Evolutionary conservation across 2,797 vertebrate genomes (phyloP), one percentile per base, ranked within the genome.

Genomic region (Miichthys miiuy): DNA sequence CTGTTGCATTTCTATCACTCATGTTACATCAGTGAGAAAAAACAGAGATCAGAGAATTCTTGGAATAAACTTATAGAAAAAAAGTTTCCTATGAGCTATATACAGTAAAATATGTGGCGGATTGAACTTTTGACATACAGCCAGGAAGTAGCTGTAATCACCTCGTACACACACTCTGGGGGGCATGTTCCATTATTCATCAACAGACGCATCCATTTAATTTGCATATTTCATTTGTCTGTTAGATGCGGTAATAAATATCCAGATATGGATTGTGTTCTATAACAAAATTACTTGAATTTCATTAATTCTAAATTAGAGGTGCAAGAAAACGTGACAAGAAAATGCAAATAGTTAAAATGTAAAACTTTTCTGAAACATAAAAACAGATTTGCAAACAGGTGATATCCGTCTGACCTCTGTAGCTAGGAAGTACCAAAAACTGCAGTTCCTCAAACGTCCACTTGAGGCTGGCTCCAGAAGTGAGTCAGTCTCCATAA

Each of bases 141-240:
- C 44, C 25, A 79, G 68, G 52, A 68, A 58, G 25, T 30, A 46
- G 52, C 65, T 68, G 10, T 55, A 73, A 83, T 82, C 67, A 78
- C 44, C 38, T 55, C 3, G 1, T 23, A 42, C 34, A 51, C 18
- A n/a, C 52, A 6, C 77, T 51, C 47, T 21, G 23, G 42, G 25
- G 55, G 16, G 54, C 17, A 6, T 68, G 60, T 55, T 89, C 50
- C 77, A 89, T 89, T 87, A 86, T 85, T 89, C 72, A 82, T 81
- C 72, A 56, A 81, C 68, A 79, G 47, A 68, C 20, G 44, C 47
- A 16, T 58, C 52, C 51, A 67, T 69, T 56, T 6, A 46, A 83
- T 88, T 63, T 75, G 62, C 86, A 84, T 84, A 78, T 79, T 71
- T 85, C 42, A 86, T 82, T 77, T 77, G 70, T 83, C 57, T 71